phyloP scores from a whole-genome alignment of 1,140 invertebrate genomes.

The Ooceraea biroi region DNA sequence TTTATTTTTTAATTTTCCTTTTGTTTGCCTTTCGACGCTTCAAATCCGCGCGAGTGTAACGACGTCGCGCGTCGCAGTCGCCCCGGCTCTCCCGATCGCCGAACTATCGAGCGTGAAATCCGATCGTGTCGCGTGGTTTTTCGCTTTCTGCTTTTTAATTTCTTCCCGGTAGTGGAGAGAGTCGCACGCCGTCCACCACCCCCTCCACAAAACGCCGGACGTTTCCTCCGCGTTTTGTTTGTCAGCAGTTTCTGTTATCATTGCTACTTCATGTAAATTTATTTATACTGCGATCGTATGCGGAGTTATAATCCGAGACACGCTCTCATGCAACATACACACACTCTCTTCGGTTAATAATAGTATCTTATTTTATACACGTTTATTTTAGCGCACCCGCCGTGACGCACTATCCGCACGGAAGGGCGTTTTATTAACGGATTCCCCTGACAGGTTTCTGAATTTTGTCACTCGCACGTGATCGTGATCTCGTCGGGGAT shows the following conservation, averaged over 20 bases:
- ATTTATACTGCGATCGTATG: conserved; percentile 52
- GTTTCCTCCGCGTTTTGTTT: conserved; percentile 31
- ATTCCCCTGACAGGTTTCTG: neutral
- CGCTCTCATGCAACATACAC: conserved; percentile 32
- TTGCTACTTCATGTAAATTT: conserved; percentile 51
- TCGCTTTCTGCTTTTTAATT: conserved; percentile 64
- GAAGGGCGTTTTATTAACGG: conserved; percentile 26
- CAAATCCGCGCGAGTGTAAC: conserved; percentile 59
- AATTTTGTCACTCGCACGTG: neutral
- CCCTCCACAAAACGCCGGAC: conserved; percentile 39
- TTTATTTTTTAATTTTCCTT: conserved; percentile 65
- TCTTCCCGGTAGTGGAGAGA: conserved; percentile 37
- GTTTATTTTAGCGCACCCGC: conserved; percentile 30
- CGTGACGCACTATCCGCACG: conserved; percentile 23
- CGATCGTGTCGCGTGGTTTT: conserved; percentile 62
- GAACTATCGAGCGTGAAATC: conserved; percentile 63
- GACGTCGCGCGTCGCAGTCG: conserved; percentile 58
- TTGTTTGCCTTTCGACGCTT: conserved; percentile 62
- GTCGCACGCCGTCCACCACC: neutral
- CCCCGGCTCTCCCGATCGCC: conserved; percentile 43
- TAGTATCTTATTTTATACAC: conserved; percentile 28
- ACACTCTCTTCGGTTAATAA: conserved; percentile 43
- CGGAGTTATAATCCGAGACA: conserved; percentile 45
- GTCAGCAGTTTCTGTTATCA: conserved; percentile 45
- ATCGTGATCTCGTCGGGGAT: neutral